These are phyloP conservation scores for Calypte anna DNA, from an alignment of 2,113 vertebrate genomes.

Conservation along the genomic window DNA sequence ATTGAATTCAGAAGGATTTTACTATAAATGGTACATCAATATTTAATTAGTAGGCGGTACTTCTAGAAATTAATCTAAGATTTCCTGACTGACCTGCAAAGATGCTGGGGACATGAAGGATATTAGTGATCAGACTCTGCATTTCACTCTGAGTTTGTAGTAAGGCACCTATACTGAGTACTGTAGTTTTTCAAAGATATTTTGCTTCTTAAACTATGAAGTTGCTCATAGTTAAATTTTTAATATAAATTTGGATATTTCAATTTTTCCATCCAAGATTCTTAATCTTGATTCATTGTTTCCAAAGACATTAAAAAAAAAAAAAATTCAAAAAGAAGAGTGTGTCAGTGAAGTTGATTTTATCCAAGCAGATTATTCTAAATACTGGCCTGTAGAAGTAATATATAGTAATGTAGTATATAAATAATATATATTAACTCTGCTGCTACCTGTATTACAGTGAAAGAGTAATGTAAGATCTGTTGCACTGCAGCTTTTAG, in stretches of 20 bases:
- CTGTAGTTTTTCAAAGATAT: neutral
- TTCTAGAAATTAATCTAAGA: neutral
- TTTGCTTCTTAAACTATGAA: neutral
- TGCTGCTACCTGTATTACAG: neutral
- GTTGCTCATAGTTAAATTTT: neutral
- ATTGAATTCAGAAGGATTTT: neutral
- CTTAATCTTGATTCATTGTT: neutral
- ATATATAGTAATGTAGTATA: neutral
- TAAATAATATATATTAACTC: neutral
- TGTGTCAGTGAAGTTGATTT: neutral
- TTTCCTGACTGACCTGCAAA: neutral
- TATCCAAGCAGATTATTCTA: neutral
- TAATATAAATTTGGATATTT: neutral
- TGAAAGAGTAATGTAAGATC: neutral
- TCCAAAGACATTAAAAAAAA: neutral
- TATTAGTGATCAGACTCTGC: neutral
- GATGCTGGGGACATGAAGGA: neutral
- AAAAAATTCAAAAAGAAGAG: neutral
- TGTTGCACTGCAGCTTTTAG: neutral
- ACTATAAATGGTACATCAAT: neutral
- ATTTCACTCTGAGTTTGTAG: neutral
- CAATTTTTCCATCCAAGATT: neutral
- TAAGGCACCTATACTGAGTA: neutral
- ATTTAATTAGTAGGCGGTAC: neutral
- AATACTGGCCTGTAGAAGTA: neutral